Conservation (phyloP, 2,888 invertebrate species). For the Phortica magna region DNA sequence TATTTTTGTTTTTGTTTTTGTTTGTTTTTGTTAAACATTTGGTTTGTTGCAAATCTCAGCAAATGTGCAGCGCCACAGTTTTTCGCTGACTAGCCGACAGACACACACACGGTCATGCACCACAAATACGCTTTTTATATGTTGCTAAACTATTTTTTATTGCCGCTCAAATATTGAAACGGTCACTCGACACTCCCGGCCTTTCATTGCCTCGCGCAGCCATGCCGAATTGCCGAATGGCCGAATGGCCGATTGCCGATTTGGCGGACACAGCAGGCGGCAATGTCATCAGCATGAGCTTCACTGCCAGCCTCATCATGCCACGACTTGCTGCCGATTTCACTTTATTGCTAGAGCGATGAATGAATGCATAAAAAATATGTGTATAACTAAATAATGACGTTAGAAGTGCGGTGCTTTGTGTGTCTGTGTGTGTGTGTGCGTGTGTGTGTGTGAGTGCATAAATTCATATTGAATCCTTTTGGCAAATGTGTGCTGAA, state of each 20-base stretch:
- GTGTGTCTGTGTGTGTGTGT: slow-evolving; percentile 5
- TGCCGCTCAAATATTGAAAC: slow-evolving; percentile 19
- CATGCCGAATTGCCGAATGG: not conserved
- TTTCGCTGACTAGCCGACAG: too few relatives aligned
- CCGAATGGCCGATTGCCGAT: not conserved
- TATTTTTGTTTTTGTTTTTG: not conserved
- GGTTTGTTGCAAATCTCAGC: not conserved
- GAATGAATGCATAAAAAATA: slow-evolving; percentile 18
- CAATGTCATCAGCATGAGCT: slow-evolving; percentile 31
- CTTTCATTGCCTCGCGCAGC: not conserved
- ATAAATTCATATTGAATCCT: not conserved
- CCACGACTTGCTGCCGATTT: not conserved
- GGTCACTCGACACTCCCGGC: not conserved
- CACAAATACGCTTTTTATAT: slow-evolving; percentile 2
- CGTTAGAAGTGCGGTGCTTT: not conserved
- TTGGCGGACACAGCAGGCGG: not conserved
- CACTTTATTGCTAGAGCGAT: slow-evolving; percentile 36
- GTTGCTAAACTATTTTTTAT: slow-evolving; percentile 24
- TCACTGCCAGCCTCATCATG: slow-evolving; percentile 44
- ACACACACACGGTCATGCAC: not conserved
- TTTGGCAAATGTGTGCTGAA: slow-evolving; percentile 3
- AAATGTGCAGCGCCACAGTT: not conserved
- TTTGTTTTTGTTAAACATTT: not conserved
- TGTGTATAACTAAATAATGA: slow-evolving; percentile 27
- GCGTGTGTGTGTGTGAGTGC: not conserved